A percentile compares a stretch with the other conserved stretches of the same genome.
Conservation (phyloP, 2,113 vertebrate species). For the Scopus umbretta region DNA sequence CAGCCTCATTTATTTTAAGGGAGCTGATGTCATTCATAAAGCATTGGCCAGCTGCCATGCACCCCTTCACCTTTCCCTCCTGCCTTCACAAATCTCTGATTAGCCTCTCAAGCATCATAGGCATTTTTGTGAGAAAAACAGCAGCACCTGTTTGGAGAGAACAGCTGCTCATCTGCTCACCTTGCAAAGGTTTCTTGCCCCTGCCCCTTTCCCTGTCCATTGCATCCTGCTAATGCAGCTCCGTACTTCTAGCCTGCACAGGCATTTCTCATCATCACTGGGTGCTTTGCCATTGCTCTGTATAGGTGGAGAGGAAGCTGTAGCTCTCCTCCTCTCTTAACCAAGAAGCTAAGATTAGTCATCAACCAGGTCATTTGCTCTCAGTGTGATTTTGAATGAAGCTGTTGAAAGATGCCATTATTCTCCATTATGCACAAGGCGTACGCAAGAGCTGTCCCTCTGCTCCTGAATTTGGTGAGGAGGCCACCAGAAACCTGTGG, state of each 20-base stretch:
- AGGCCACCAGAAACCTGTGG: neutral
- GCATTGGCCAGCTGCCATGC: neutral
- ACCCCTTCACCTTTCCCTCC: neutral
- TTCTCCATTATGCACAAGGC: neutral
- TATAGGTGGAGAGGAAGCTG: neutral
- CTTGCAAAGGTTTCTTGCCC: neutral
- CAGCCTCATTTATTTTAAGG: constrained; percentile 24
- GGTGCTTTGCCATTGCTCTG: neutral
- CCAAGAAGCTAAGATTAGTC: neutral
- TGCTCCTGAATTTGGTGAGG: neutral
- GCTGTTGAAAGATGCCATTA: neutral
- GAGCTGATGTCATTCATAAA: neutral
- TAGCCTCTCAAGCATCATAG: neutral
- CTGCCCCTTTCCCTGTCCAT: neutral
- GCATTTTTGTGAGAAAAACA: neutral
- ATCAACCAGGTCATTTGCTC: neutral
- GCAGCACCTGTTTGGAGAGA: neutral
- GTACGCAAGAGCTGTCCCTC: neutral
- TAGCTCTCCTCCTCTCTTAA: neutral
- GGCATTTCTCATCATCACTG: neutral
- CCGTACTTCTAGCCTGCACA: neutral
- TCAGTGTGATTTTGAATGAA: neutral
- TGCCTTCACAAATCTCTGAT: neutral
- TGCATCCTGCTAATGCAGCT: neutral
- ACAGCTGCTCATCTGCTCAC: neutral